phyloP scores from a whole-genome alignment of 2,888 invertebrate genomes.

The Scelioninae gen. 1 region DNA sequence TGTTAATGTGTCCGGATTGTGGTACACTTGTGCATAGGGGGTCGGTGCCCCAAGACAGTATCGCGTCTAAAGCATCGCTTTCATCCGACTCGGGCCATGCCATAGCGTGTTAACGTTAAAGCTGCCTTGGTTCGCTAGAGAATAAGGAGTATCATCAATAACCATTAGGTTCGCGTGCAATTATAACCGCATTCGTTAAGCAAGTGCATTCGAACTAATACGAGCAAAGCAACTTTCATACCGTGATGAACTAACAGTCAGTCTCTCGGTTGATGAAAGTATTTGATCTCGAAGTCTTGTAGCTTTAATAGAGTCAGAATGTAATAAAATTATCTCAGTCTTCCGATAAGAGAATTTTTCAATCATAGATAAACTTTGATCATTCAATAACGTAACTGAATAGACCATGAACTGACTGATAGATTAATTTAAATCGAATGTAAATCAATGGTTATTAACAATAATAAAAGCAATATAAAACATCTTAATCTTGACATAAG shows the following conservation, averaged over 20 bases:
- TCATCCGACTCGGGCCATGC: conserved; percentile 73
- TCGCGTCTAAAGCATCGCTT: conserved; percentile 78
- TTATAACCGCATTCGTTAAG: conserved; percentile 81
- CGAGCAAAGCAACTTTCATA: conserved; percentile 48
- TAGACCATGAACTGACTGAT: not conserved
- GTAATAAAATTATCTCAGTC: conserved; percentile 16
- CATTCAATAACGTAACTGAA: not conserved
- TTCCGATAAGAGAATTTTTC: not conserved
- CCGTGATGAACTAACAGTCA: conserved; percentile 31
- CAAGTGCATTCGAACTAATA: conserved; percentile 64
- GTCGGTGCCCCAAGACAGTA: conserved; percentile 78
- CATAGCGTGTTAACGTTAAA: conserved; percentile 71
- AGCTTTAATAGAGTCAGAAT: conserved; percentile 22
- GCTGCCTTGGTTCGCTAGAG: conserved; percentile 68
- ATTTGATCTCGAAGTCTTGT: conserved; percentile 36
- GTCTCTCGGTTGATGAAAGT: conserved; percentile 42
- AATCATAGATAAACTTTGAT: conserved; percentile 1
- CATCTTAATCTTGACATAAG: conserved; percentile 27
- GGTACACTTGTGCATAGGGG: conserved; percentile 73
- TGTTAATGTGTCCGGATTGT: conserved; percentile 40
- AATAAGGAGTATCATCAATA: conserved; percentile 80
- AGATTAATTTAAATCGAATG: not conserved
- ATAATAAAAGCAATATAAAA: conserved; percentile 21
- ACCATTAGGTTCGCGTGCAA: conserved; percentile 81
- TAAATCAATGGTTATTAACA: not conserved